These are phyloP conservation scores for Acanthurus leucopareius DNA, from an alignment of 2,797 vertebrate species.

Conservation along the genomic window DNA sequence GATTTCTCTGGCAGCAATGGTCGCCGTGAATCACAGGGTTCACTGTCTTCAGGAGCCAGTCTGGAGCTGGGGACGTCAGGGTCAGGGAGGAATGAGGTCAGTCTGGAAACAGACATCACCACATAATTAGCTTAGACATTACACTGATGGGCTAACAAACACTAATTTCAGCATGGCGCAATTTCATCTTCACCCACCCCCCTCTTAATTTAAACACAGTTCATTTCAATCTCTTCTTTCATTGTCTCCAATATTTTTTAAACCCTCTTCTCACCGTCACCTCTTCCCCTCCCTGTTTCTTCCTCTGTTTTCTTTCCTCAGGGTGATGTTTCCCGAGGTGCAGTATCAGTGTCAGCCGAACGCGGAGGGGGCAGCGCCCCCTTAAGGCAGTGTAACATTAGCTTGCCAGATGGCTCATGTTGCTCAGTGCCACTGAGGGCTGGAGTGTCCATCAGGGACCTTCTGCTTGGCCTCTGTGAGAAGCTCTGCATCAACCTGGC, in stretches of 20 bases:
- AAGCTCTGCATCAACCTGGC: slow-evolving; percentile 95
- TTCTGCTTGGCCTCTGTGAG: slow-evolving; percentile 94
- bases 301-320: slow-evolving; percentile 61
- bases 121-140: slow-evolving; percentile 18
- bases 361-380: slow-evolving; percentile 79
- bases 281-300: background rate
- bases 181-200: background rate
- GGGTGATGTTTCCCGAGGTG: slow-evolving; percentile 87
- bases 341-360: slow-evolving; percentile 80
- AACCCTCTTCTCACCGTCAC: background rate
- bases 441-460: slow-evolving; percentile 93
- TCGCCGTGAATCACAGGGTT: slow-evolving; percentile 95
- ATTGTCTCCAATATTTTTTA: background rate
- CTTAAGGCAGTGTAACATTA: slow-evolving; percentile 92
- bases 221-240: background rate
- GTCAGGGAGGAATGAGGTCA: slow-evolving; percentile 87
- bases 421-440: slow-evolving; percentile 89
- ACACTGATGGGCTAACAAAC: background rate
- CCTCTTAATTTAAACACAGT: background rate
- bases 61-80: slow-evolving; percentile 91
- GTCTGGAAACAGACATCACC: slow-evolving; percentile 29
- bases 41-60: slow-evolving; percentile 95
- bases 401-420: slow-evolving; percentile 92
- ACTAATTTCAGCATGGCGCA: background rate
- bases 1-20: slow-evolving; percentile 92